A percentile compares a stretch with the other conserved stretches of the same genome.
phyloP scores from a whole-genome alignment of 2,113 vertebrate genomes.

The Argyrosomus japonicus region DNA sequence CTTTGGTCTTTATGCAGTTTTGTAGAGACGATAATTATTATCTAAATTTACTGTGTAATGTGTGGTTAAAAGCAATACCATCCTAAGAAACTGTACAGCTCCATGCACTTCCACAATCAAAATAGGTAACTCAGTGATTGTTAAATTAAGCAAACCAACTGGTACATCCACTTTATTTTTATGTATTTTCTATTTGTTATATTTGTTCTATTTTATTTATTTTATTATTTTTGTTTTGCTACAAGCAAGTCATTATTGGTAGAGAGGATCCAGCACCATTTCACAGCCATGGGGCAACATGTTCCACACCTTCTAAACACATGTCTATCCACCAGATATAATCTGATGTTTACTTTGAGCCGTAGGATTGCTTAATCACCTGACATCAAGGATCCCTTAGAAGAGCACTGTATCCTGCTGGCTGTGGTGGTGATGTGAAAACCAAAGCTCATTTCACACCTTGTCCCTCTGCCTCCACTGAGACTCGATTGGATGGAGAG shows the following conservation, averaged over 20 bases:
- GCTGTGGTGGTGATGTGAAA: slow-evolving; percentile 34
- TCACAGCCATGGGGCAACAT: background rate
- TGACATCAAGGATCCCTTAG: slow-evolving; percentile 31
- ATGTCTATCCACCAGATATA: background rate
- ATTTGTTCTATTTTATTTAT: too few relatives aligned
- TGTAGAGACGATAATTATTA: background rate
- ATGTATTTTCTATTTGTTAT: background rate
- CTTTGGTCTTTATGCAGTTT: background rate
- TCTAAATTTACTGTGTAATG: background rate
- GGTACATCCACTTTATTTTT: background rate
- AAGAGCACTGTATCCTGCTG: slow-evolving; percentile 19
- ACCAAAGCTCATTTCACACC: slow-evolving; percentile 73
- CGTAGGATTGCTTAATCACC: slow-evolving; percentile 28
- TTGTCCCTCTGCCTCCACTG: slow-evolving; percentile 54
- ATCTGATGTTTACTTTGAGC: slow-evolving; percentile 18
- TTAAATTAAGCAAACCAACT: slow-evolving; percentile 21
- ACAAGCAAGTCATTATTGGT: slow-evolving; percentile 1
- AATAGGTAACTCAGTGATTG: background rate
- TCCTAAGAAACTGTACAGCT: background rate
- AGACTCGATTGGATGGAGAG: slow-evolving; percentile 39
- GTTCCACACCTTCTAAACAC: slow-evolving; percentile 28
- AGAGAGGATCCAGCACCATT: background rate
- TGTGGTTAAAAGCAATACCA: slow-evolving; percentile 2
- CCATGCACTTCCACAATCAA: slow-evolving; percentile 6
- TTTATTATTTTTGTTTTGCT: background rate